These are phyloP conservation scores for Morpho achilles DNA, from an alignment of 2,888 invertebrate genomes.

Conservation along the genomic window DNA sequence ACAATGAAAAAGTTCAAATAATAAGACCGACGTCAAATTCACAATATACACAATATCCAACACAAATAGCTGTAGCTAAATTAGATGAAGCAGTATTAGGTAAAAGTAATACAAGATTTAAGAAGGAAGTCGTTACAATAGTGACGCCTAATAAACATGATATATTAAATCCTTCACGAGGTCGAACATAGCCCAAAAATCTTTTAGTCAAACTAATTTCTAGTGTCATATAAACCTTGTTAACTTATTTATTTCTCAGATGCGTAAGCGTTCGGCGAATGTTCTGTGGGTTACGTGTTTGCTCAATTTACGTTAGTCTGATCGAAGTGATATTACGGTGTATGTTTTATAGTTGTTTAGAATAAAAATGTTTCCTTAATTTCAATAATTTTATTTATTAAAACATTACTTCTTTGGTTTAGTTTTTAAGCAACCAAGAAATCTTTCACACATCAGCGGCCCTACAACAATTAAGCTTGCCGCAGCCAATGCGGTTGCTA, in stretches of 20 bases:
- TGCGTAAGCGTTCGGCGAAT: slow-evolving; percentile 31
- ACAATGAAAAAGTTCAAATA: slow-evolving; percentile 65
- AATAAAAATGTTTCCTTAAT: slow-evolving; percentile 58
- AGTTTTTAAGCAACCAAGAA: slow-evolving; percentile 22
- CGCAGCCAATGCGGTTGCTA: slow-evolving; percentile 24
- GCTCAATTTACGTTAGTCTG: slow-evolving; percentile 61
- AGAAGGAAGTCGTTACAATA: slow-evolving; percentile 37
- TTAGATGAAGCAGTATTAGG: slow-evolving; percentile 66
- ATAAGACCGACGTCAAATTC: slow-evolving; percentile 55
- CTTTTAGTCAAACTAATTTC: slow-evolving; percentile 57
- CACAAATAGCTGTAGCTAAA: slow-evolving; percentile 51
- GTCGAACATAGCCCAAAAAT: slow-evolving; percentile 50
- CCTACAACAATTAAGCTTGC: slow-evolving; percentile 26
- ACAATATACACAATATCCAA: slow-evolving; percentile 51
- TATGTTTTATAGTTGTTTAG: slow-evolving; percentile 67
- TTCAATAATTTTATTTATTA: slow-evolving; percentile 31
- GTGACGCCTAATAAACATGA: slow-evolving; percentile 32
- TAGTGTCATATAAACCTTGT: slow-evolving; percentile 64
- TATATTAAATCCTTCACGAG: slow-evolving; percentile 35
- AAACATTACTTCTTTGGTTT: slow-evolving; percentile 11
- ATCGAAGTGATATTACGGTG: slow-evolving; percentile 79
- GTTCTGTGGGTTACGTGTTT: slow-evolving; percentile 46
- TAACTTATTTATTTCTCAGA: slow-evolving; percentile 55
- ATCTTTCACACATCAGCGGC: slow-evolving; percentile 30
- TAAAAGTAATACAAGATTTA: slow-evolving; percentile 40